Evolutionary conservation across 2,888 invertebrate species (phyloP).

Genomic region (Yponomeuta plumbellus): DNA sequence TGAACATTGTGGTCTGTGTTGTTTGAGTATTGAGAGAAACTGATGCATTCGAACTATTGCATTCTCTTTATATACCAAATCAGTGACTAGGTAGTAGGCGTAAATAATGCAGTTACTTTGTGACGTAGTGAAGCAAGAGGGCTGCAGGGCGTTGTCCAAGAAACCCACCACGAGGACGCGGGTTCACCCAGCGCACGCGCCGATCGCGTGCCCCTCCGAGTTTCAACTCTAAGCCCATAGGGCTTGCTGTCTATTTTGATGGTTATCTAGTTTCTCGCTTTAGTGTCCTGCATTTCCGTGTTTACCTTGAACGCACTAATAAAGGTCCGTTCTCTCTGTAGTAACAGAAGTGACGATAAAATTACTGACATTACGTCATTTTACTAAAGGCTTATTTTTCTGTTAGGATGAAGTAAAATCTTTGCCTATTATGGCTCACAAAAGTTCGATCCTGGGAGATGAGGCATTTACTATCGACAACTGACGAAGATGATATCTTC

Average conservation of each 20-base stretch:
- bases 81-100: constrained; percentile 44
- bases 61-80: constrained; percentile 57
- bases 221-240: constrained; percentile 36
- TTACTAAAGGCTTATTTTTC: no score
- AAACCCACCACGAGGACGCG: constrained; percentile 36
- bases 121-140: constrained; percentile 41
- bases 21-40: constrained; percentile 55
- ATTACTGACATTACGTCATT: constrained; percentile 10
- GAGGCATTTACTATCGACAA: neutral
- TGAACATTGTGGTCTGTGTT: constrained; percentile 75
- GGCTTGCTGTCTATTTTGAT: constrained; percentile 32
- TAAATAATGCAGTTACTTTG: constrained; percentile 56
- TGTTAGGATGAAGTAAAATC: neutral
- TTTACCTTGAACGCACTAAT: constrained; percentile 62
- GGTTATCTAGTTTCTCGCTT: neutral
- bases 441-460: neutral
- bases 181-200: constrained; percentile 11
- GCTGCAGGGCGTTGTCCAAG: constrained; percentile 51
- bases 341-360: constrained; percentile 10
- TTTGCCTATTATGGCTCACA: neutral
- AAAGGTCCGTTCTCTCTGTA: constrained; percentile 47
- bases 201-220: constrained; percentile 23
- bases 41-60: constrained; percentile 42
- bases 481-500: no score
- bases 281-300: constrained; percentile 35